A percentile compares a stretch with the other conserved stretches of the same genome.
Conservation (phyloP, 2,113 vertebrate genomes). For the Callorhinus ursinus region DNA sequence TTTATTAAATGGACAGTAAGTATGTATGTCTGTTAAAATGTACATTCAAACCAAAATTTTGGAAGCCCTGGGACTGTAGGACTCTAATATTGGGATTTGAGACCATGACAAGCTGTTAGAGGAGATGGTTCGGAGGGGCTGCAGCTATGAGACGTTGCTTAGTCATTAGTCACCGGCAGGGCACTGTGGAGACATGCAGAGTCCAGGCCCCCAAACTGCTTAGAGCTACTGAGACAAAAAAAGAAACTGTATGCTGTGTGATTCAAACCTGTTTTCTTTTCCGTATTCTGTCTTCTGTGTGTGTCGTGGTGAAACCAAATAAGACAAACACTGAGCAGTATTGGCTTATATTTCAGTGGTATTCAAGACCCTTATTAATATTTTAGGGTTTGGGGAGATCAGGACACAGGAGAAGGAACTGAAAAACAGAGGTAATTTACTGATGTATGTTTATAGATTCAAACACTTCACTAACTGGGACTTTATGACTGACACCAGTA, state of each 20-base stretch:
- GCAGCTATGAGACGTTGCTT: not conserved
- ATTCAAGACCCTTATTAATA: conserved; percentile 51
- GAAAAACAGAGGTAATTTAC: not conserved
- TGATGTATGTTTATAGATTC: not conserved
- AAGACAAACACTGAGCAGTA: not conserved
- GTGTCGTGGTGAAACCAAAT: not conserved
- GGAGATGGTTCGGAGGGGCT: not conserved
- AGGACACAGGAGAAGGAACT: not conserved
- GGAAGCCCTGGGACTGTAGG: not conserved
- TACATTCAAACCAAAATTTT: not conserved
- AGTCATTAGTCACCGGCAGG: not conserved
- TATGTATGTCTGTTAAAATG: not conserved
- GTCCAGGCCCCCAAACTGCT: not conserved
- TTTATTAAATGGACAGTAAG: not conserved
- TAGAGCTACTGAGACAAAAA: not conserved
- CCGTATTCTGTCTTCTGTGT: not conserved
- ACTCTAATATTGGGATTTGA: not conserved
- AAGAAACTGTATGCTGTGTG: not conserved
- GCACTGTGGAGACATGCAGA: too few relatives aligned
- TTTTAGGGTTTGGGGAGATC: not conserved
- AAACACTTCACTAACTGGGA: not conserved
- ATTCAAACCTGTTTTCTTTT: not conserved
- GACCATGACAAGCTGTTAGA: not conserved
- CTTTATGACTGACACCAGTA: not conserved
- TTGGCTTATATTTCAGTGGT: conserved; percentile 7